Percentiles rank a stretch among this genome's conserved stretches.
Evolutionary conservation across 2,888 invertebrate genomes (phyloP).

Genomic region (Aquatica leii): DNA sequence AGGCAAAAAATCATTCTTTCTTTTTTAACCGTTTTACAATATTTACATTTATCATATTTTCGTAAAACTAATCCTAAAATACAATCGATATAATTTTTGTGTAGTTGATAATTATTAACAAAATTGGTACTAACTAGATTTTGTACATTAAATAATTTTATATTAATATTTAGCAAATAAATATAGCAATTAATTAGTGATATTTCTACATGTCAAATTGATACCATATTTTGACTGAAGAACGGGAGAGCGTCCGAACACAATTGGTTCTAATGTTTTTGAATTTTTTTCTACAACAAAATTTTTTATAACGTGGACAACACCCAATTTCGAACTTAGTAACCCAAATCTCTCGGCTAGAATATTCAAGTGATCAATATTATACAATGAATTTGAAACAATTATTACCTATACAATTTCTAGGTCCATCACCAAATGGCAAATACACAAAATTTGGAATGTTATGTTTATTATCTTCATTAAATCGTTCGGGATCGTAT

Average conservation of each 20-base stretch:
- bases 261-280: conserved; percentile 1
- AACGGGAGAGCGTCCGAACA: background rate
- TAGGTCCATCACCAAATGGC: conserved; percentile 49
- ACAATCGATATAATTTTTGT: too few species aligned
- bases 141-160: too few species aligned
- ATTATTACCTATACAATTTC: conserved; percentile 49
- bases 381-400: background rate
- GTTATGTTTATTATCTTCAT: conserved; percentile 39
- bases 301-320: conserved; percentile 32
- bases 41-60: too few species aligned
- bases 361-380: background rate
- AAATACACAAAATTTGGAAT: conserved; percentile 44
- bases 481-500: conserved; percentile 49
- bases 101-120: too few species aligned
- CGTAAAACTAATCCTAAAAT: too few species aligned
- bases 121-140: too few species aligned
- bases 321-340: conserved; percentile 36
- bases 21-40: too few species aligned
- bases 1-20: too few species aligned
- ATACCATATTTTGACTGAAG: conserved; percentile 15
- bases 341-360: conserved; percentile 41
- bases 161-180: too few species aligned
- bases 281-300: conserved; percentile 16
- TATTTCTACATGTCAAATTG: background rate
- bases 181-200: too few species aligned